Evolutionary conservation across 2,797 vertebrate species (phyloP), one percentile per base, ranked within the genome.

Genomic region (Spinus pinus): DNA sequence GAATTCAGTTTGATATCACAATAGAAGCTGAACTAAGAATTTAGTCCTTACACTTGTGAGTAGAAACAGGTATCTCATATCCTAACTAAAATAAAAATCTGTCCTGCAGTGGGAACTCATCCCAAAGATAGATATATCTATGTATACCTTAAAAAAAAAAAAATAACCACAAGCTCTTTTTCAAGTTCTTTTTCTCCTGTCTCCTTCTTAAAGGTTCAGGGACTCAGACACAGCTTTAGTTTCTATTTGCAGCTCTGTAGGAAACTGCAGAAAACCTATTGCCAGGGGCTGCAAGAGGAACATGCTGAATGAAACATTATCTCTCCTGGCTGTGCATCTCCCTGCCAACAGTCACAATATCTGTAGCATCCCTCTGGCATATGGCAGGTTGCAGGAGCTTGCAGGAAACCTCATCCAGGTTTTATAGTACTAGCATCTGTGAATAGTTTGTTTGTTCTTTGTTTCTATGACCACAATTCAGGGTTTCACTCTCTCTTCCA

Each of bases 201-300:
- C 81, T 82, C 37, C 60, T 86, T 81, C 90, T 67, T 71, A 72
- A 77, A 82, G 30, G 72, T 86, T 88, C 79, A 50, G 24, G 51
- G 79, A 93, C 35, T 71, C 82, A 88, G 64, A 49, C 19, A 66
- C 15, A 85, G 37, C 24, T 60, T 94, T 61, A 42, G 27, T 64
- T 88, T 89, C 79, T 91, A 47, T 88, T 94, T 88, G 82, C 69
- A 82, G 79, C 81, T 91, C 88, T 85, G 57, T 44, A 87, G 75
- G 93, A 92, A 93, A 75, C 62, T 85, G 56, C 65, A 85, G 83
- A 79, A 94, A 92, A 80, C 60, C 56, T 82, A 64, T 56, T 85
- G 71, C 93, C 81, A 58, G 49, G n/a, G 71, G 49, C 73, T 85
- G 53, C 64, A 61, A 67, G 46, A 64, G 35, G 53, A 74, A 33